Evolutionary conservation across 2,113 vertebrate species (phyloP).

Genomic region (Trachemys scripta): DNA sequence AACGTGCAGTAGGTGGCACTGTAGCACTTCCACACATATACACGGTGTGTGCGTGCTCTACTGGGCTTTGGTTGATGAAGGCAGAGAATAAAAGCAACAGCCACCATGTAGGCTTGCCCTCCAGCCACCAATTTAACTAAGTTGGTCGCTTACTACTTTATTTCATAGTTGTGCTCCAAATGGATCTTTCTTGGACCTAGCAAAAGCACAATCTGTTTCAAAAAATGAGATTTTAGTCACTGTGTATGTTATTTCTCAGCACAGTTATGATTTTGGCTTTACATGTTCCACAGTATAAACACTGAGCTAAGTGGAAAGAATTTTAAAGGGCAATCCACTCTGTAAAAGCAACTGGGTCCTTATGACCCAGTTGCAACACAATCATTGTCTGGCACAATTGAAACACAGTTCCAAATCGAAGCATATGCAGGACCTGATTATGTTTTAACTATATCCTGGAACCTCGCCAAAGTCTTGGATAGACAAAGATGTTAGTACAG

Average conservation of each 20-base stretch:
- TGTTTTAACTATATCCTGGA: neutral
- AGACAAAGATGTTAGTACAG: neutral
- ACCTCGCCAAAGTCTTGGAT: neutral
- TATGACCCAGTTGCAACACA: neutral
- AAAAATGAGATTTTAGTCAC: slow-evolving; percentile 1
- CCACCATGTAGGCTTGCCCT: neutral
- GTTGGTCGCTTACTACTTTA: neutral
- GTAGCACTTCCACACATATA: neutral
- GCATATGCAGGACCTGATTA: neutral
- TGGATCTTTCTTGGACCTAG: slow-evolving; percentile 44
- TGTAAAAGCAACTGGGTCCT: neutral
- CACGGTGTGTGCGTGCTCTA: neutral
- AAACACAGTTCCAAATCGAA: neutral
- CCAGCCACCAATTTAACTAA: slow-evolving; percentile 22
- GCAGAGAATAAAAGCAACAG: neutral
- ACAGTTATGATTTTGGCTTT: neutral
- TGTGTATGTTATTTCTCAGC: neutral
- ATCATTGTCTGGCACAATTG: neutral
- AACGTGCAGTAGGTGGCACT: slow-evolving; percentile 61
- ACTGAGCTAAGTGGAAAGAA: neutral
- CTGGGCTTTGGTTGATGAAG: neutral
- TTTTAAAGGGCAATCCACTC: neutral
- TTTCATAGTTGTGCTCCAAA: slow-evolving; percentile 41
- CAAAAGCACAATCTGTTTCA: slow-evolving; percentile 32
- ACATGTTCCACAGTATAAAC: neutral